A percentile compares a stretch with the other conserved stretches of the same genome.
Conservation (phyloP, 2,113 vertebrate species). For the Salvelinus fontinalis region DNA sequence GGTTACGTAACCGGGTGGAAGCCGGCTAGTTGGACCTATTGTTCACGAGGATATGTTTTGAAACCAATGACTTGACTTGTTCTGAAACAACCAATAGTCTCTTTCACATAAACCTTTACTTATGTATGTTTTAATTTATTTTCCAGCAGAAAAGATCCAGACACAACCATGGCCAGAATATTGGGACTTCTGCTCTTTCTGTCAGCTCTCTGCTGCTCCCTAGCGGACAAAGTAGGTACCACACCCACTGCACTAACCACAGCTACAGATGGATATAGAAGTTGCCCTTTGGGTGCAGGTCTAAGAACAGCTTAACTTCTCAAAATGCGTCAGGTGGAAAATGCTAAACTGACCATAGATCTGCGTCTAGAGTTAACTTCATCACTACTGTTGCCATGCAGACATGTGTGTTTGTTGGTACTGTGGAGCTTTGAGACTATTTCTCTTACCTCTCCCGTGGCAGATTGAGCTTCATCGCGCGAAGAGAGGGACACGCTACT, state of each 20-base stretch:
- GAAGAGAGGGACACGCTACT: constrained; percentile 70
- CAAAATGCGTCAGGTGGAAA: neutral
- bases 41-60: constrained; percentile 6
- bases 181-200: constrained; percentile 43
- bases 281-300: no score
- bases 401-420: no score
- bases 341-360: neutral
- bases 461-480: constrained; percentile 59
- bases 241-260: neutral
- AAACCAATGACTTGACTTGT: constrained; percentile 28
- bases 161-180: constrained; percentile 49
- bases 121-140: neutral
- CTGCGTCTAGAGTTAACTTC: neutral
- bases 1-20: no score
- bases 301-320: neutral
- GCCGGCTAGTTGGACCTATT: constrained; percentile 28
- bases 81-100: constrained; percentile 3
- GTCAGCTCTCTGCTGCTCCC: constrained; percentile 59
- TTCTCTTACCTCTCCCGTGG: constrained; percentile 9
- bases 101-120: constrained; percentile 9
- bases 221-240: constrained; percentile 64
- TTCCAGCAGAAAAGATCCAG: constrained; percentile 9
- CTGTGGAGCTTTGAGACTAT: neutral
- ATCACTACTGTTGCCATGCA: no score
- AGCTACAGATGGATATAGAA: neutral